Evolutionary conservation across 2,113 vertebrate genomes (phyloP), one percentile per base, ranked within the genome.

Genomic region (Macquaria ambigua): DNA sequence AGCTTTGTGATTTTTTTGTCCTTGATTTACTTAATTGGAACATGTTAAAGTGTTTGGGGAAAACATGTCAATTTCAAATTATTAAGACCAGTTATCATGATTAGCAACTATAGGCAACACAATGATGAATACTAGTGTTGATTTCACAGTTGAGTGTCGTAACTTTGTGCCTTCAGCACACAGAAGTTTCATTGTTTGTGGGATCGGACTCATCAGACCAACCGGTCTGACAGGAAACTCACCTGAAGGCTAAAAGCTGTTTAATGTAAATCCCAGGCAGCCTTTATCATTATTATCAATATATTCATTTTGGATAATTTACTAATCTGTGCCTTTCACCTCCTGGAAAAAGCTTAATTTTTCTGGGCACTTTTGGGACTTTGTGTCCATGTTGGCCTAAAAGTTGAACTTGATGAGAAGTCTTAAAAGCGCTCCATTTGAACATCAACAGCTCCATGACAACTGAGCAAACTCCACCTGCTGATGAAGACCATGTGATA

Each of bases 181-280:
- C 11, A 53, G 4, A 70, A 64, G 14, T 3, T 50, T 50, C 50
- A 39, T 0, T 15, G 37, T 66, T 67, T 3, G 23, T 11, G 23
- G 6, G 14, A 15, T 10, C 2, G 1, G 12, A 76, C 68, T 1
- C n/a, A 66, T 56, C 61, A 43, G 16, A 85, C 61, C 37, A 14
- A 85, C 73, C 21, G 4, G 82, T 73, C 41, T 9, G 70, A 87
- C 87, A 59, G 73, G 85, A 77, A 14, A 21, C 48, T 6, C 48
- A 18, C 63, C 46, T 41, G 34, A 37, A 48, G 6, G 5, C 28
- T 75, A 23, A 20, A 1, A 55, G 39, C 58, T 39, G 25, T 0
- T 37, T 53, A 12, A 28, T 20, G 50, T n/a, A 41, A 4, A 66
- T 8, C 5, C 1, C 48, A 55, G 48, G 34, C 31, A 10, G 5